Base-by-base conservation (phyloP, 2,113 vertebrate genomes). In the Ia io region DNA sequence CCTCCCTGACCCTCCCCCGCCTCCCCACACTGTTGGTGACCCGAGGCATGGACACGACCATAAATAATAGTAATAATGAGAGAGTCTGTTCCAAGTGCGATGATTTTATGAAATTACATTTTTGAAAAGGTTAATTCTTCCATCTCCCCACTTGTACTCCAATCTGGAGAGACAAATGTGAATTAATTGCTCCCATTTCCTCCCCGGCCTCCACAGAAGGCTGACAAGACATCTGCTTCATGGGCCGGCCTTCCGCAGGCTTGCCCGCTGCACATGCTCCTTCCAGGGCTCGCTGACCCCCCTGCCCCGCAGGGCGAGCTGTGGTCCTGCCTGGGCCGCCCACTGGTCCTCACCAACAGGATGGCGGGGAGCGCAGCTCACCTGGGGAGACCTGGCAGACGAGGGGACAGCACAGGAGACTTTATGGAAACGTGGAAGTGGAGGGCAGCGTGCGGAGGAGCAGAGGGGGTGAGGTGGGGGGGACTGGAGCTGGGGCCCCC, bases 51-150 rank as follows among this genome's bases (percentile, higher is more conserved):
- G 88, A 37, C 71, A 23, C 0, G 13, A 69, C 90, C 95, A 93
- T 97, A 97, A 96, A 97, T 97, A 97, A 97, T 69, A 86, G 92
- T 95, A 93, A 97, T 97, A 95, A 97, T 9, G 37, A 97, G 92
- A 90, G 83, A 97, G 95, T 96, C 97, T 94, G 92, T 94, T 96
- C 92, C 74, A 47, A 97, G 95, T 6, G 35, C 88, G 88, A 92
- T 95, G 97, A 96, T 97, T 97, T 96, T 96, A 94, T 96, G 95
- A 97, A 97, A 97, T 97, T 96, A 95, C 97, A 95, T 97, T 97
- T 97, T 95, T 96, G 97, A 97, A 97, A 97, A 97, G 97, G 97
- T 97, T 97, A 97, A 97, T 97, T 96, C 91, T 93, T 91, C 97
- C 95, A 95, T 95, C 97, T 97, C 78, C 78, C 85, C 95, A 93